Conservation (phyloP, 2,797 vertebrate species). For the Cercopithecus diana region DNA sequence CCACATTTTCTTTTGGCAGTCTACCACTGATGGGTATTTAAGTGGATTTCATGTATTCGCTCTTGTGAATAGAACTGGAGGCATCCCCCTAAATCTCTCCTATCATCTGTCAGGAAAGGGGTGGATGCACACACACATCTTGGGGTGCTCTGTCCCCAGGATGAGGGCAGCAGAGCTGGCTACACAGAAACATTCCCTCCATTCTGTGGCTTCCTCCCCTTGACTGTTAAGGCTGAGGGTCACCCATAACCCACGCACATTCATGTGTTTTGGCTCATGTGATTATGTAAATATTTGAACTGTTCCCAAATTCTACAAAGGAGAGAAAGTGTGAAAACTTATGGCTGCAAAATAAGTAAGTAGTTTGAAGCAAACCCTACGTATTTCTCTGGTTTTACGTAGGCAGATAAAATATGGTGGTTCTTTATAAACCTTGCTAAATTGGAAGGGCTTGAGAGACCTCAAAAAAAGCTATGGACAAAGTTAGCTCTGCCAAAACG, state of each 20-base stretch:
- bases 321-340: neutral
- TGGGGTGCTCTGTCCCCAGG: too few relatives aligned
- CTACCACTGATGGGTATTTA: neutral
- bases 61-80: too few relatives aligned
- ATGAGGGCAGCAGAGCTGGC: neutral
- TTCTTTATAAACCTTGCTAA: neutral
- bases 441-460: neutral
- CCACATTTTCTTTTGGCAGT: neutral
- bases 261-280: neutral
- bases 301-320: neutral
- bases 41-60: neutral
- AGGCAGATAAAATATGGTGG: too few relatives aligned
- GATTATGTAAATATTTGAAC: neutral
- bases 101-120: neutral
- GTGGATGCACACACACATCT: rapidly evolving
- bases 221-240: neutral
- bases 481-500: neutral
- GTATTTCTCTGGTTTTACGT: neutral
- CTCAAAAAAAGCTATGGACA: neutral
- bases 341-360: neutral
- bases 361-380: neutral
- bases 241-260: rapidly evolving
- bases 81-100: neutral
- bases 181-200: neutral
- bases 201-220: rapidly evolving